phyloP scores from a whole-genome alignment of 2,113 vertebrate genomes.

The Meles meles region DNA sequence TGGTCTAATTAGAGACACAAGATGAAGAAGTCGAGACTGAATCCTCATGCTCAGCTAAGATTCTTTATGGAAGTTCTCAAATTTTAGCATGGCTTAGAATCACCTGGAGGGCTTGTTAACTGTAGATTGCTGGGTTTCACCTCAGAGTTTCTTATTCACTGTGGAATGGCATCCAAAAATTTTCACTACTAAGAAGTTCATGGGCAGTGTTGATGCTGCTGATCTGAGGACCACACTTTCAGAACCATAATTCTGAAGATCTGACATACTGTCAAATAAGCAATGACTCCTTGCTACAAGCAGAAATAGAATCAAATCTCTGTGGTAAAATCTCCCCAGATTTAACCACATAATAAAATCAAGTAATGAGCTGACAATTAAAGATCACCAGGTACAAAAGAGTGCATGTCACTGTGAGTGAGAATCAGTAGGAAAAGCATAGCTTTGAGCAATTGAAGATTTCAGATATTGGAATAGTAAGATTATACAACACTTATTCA shows the following conservation, averaged over 20 bases:
- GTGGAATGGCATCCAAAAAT: not conserved
- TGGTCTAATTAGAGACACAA: not conserved
- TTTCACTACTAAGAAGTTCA: not conserved
- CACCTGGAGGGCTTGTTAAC: not conserved
- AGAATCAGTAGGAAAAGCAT: not conserved
- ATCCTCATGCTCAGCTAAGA: not conserved
- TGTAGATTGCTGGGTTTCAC: not conserved
- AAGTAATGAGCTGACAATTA: not conserved
- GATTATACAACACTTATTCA: not conserved
- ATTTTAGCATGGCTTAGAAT: not conserved
- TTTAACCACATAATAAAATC: not conserved
- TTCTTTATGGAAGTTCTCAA: not conserved
- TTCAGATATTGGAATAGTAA: not conserved
- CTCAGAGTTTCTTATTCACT: not conserved
- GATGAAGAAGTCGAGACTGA: not conserved
- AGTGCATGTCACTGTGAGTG: not conserved
- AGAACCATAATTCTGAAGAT: not conserved
- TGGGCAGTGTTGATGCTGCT: not conserved
- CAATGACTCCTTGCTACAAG: not conserved
- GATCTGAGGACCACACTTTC: not conserved
- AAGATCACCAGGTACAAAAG: not conserved
- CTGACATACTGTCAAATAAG: not conserved
- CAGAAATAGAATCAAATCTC: not conserved
- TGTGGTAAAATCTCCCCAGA: not conserved
- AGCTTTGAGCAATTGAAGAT: not conserved